Base-by-base conservation (phyloP, 1,140 invertebrate genomes). In the Camponotus pennsylvanicus region DNA sequence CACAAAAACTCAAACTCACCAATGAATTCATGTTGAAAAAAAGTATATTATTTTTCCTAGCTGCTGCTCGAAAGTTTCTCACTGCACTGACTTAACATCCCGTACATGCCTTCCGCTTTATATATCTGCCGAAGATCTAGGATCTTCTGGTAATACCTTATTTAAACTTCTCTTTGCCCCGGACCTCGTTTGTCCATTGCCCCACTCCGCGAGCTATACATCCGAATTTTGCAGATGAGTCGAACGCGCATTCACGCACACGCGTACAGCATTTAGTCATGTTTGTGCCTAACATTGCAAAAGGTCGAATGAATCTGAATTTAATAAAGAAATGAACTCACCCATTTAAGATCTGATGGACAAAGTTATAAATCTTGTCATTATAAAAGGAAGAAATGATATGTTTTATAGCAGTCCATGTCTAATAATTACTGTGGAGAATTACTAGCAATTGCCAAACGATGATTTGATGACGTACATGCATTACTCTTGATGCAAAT, bases 71-170 rank as follows among this genome's bases (percentile, higher is more conserved):
- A 57, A 61, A 88, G 82, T 57, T 88, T 84, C 79, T 67, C 83
- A 73, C 76, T 87, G 82, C 80, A 92, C 90, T 91, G 90, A 91
- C 88, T 90, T 77, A 84, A 67, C 57, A 69, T 66, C 67, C 32
- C 63, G 37, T 42, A 64, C 78, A 77, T 45, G 45, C 76, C 88
- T 79, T 89, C 78, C 82, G 86, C 91, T 87, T 92, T 92, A 91
- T 92, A 92, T 91, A 91, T 90, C 85, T 88, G 70, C 84, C 13
- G 69, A 84, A 89, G 77, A 90, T 87, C 90, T 82, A 63, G 40
- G 75, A 87, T 69, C 84, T 87, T 91, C 83, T 86, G 79, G 79
- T 76, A 45, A 61, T 88, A 79, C 63, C 87, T 91, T 88, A 77
- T 90, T 91, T 91, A 73, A 52, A 18, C 86, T 79, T 85, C 75